phyloP scores from a whole-genome alignment of 2,113 vertebrate genomes.

The Clarias gariepinus region DNA sequence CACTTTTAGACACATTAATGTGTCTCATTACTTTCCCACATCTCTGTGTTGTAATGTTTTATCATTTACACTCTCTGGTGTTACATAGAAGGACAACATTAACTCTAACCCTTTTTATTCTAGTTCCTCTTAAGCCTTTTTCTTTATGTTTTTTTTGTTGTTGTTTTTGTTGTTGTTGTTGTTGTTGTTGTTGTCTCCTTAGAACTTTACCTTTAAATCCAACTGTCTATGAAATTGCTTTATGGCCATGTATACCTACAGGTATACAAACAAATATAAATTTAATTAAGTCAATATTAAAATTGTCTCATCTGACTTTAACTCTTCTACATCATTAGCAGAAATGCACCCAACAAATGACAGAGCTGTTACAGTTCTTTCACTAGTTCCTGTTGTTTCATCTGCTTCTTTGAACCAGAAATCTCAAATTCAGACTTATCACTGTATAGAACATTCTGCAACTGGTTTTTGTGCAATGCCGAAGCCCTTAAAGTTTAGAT shows the following conservation, averaged over 20 bases:
- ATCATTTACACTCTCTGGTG: background rate
- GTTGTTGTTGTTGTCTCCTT: background rate
- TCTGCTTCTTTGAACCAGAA: constrained; percentile 6
- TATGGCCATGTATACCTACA: background rate
- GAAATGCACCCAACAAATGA: background rate
- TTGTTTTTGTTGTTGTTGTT: background rate
- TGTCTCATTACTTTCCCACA: background rate
- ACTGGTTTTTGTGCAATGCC: background rate
- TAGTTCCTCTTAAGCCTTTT: background rate
- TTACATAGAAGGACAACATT: background rate
- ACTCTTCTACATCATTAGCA: background rate
- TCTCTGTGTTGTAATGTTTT: background rate
- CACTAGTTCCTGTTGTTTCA: background rate
- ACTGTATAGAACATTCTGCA: background rate
- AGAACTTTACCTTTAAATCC: background rate
- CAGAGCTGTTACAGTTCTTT: background rate
- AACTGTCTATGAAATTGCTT: background rate
- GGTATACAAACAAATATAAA: background rate
- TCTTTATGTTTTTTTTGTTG: background rate
- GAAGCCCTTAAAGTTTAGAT: no score
- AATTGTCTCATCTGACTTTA: background rate
- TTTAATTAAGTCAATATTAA: background rate
- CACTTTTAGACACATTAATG: background rate
- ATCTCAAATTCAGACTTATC: background rate
- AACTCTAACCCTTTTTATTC: background rate